These are phyloP conservation scores for Lysiphlebus fabarum DNA, from an alignment of 1,140 invertebrate species.

Conservation along the genomic window DNA sequence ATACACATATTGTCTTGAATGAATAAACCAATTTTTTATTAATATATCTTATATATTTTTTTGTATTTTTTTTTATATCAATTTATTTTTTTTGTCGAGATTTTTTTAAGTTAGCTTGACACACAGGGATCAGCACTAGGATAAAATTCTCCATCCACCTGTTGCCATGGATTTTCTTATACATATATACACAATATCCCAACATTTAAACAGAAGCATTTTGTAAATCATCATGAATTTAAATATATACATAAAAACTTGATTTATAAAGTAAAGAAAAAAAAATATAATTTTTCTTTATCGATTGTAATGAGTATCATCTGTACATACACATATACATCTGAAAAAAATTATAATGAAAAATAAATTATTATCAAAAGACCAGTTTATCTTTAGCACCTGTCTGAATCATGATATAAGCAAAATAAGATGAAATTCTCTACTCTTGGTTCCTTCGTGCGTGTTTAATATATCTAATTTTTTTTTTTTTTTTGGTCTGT, in stretches of 20 bases:
- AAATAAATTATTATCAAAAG: background rate
- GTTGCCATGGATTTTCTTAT: slow-evolving; percentile 50
- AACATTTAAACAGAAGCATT: background rate
- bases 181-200: slow-evolving; percentile 21
- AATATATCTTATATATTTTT: too few species aligned
- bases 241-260: too few species aligned
- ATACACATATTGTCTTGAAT: too few species aligned
- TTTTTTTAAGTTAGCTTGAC: too few species aligned
- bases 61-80: too few species aligned
- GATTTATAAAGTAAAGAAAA: too few species aligned
- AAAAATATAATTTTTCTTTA: too few species aligned
- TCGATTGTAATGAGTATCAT: too few species aligned
- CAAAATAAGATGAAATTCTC: slow-evolving; percentile 10
- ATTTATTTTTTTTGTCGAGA: too few species aligned
- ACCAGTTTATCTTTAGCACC: slow-evolving; percentile 1
- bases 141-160: slow-evolving; percentile 52
- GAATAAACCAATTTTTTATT: too few species aligned
- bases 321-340: too few species aligned
- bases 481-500: slow-evolving; percentile 15
- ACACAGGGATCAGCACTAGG: slow-evolving; percentile 26
- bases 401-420: slow-evolving; percentile 6
- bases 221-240: background rate
- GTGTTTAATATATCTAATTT: slow-evolving; percentile 8
- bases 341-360: too few species aligned
- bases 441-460: slow-evolving; percentile 2